Conservation (phyloP, 1,140 invertebrate species). For the Oscheius sp. region DNA sequence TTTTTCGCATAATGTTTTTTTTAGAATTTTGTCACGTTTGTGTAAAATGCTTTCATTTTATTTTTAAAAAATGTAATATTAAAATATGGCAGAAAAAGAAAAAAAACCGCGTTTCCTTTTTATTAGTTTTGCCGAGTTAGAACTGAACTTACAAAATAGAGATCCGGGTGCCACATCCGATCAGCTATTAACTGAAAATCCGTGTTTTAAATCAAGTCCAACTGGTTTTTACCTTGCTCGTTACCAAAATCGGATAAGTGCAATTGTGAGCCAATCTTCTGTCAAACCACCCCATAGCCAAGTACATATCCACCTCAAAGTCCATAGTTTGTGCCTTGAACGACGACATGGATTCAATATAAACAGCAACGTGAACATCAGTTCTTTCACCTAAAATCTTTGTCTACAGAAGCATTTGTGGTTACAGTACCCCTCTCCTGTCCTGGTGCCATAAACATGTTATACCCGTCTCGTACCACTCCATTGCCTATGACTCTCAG, state of each 20-base stretch:
- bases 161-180: conserved; percentile 51
- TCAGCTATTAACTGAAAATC: conserved; percentile 36
- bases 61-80: too few relatives aligned
- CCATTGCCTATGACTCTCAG: conserved; percentile 56
- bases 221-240: conserved; percentile 47
- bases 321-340: conserved; percentile 61
- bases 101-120: too few relatives aligned
- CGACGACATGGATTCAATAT: conserved; percentile 60
- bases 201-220: conserved; percentile 31
- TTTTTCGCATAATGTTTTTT: too few relatives aligned
- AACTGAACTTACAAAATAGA: conserved; percentile 51
- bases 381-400: conserved; percentile 46
- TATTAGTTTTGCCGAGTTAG: neutral
- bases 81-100: too few relatives aligned
- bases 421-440: conserved; percentile 44
- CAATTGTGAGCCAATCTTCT: conserved; percentile 57
- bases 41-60: too few relatives aligned
- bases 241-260: conserved; percentile 57
- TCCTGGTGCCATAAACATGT: conserved; percentile 60
- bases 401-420: neutral
- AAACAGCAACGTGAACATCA: conserved; percentile 56
- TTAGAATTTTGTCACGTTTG: too few relatives aligned
- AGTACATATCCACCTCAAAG: conserved; percentile 60
- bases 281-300: conserved; percentile 61
- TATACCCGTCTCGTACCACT: conserved; percentile 52